Percentiles rank a stretch among this genome's conserved stretches.
phyloP scores from a whole-genome alignment of 1,140 invertebrate species.

The Watersipora subatra region DNA sequence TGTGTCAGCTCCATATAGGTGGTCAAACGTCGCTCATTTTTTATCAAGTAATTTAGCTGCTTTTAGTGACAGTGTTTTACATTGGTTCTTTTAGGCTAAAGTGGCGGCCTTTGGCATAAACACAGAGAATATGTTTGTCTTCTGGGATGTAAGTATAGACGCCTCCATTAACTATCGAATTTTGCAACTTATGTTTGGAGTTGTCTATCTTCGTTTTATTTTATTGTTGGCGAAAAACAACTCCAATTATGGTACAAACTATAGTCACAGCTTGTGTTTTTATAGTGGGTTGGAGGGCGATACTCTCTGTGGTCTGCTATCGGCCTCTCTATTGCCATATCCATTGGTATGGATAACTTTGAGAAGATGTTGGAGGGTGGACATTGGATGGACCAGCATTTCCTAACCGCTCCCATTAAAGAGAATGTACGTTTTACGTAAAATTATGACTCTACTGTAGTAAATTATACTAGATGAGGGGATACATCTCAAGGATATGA shows the following conservation, averaged over 20 bases:
- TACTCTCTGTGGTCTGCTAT: constrained; percentile 98
- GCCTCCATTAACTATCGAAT: too few relatives aligned
- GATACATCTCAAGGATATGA: too few relatives aligned
- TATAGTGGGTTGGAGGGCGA: constrained; percentile 86
- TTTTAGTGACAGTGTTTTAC: too few relatives aligned
- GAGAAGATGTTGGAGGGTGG: constrained; percentile 78
- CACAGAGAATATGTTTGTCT: constrained; percentile 94
- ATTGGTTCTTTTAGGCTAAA: constrained; percentile 51
- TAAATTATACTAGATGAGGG: too few relatives aligned
- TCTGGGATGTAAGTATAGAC: constrained; percentile 73
- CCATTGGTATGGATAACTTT: constrained; percentile 93
- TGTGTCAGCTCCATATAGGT: too few relatives aligned
- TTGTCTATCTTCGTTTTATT: too few relatives aligned
- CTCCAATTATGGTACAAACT: too few relatives aligned
- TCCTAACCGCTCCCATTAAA: constrained; percentile 69
- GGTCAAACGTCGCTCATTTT: too few relatives aligned
- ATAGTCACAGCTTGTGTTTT: too few relatives aligned
- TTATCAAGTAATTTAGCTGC: too few relatives aligned
- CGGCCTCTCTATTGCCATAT: constrained; percentile 83
- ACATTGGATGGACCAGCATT: constrained; percentile 88
- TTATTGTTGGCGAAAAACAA: too few relatives aligned
- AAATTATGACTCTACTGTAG: neutral
- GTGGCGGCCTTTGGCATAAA: constrained; percentile 94
- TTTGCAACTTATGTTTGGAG: too few relatives aligned
- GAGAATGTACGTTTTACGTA: constrained; percentile 61